Evolutionary conservation across 2,888 invertebrate species (phyloP), one percentile per base, ranked within the genome.

Genomic region (Rhorus exstirpatorius): DNA sequence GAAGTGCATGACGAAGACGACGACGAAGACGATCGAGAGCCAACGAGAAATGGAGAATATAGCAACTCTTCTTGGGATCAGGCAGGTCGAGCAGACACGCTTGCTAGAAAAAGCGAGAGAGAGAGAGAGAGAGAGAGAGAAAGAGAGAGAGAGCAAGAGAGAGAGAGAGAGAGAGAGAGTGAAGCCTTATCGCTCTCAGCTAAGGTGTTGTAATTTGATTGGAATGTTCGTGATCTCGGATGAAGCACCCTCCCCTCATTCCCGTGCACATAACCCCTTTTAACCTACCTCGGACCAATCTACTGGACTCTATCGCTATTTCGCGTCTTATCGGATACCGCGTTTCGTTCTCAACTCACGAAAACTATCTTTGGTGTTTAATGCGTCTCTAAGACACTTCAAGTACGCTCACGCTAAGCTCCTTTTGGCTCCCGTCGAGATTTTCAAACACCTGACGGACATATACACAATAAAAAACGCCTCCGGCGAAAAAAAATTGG

Each of bases 151-250:
- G 49, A 58, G 70, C 35, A 17, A 4, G 38, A 44, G 44, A 21
- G 19, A 17, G 61, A 38, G 35, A 38, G 10, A 17, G 38, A 41
- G 24, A 63, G 24, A 44, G 14, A 44, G 12, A n/a, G 35, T 17
- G 51, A 68, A 79, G 65, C 19, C 44, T 75, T 67, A 71, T 78
- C 51, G 65, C 17, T 71, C 14, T 72, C 19, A 51, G 17, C 55
- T 55, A 44, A 81, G 74, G 41, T 76, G 63, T 63, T 70, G 75
- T 77, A 72, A 83, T 68, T 83, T 71, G 38, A 74, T 78, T 80
- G 78, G 63, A 72, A 77, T 79, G 63, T 51, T 68, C 35, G 63
- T 67, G 77, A 84, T 82, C 58, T 68, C 44, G 71, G 21, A 38
- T 26, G 24, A 24, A 58, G 71, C 68, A 71, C 65, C 44, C 72